Evolutionary conservation across 1,140 invertebrate genomes (phyloP).

Genomic region (Gonatopus flavifemur): DNA sequence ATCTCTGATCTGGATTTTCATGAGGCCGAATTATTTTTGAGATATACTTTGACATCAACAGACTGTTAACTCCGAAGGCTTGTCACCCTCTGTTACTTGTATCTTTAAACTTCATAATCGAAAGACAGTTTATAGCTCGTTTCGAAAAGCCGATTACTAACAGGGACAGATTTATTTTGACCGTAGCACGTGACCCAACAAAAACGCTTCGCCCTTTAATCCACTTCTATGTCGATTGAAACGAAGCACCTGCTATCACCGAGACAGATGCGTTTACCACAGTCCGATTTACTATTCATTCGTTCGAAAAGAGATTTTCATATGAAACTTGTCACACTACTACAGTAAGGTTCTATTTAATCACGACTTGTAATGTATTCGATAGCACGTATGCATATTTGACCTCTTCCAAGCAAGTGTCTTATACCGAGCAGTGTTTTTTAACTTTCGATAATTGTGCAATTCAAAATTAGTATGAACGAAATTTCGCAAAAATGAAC

Average conservation of each 20-base stretch:
- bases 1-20: too few relatives aligned
- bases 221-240: constrained; percentile 43
- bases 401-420: too few relatives aligned
- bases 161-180: constrained; percentile 50
- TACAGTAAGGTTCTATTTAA: constrained; percentile 19
- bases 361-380: constrained; percentile 35
- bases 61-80: too few relatives aligned
- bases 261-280: constrained; percentile 33
- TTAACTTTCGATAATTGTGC: constrained; percentile 12
- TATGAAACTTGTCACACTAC: constrained; percentile 22
- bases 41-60: too few relatives aligned
- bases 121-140: constrained; percentile 8
- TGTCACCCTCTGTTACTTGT: background rate
- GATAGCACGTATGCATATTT: constrained; percentile 12
- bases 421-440: background rate
- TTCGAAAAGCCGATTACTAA: constrained; percentile 45
- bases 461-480: constrained; percentile 9
- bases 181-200: constrained; percentile 53
- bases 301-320: constrained; percentile 11
- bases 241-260: constrained; percentile 44
- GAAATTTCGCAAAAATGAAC: background rate
- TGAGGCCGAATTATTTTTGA: too few relatives aligned
- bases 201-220: constrained; percentile 47
- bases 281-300: constrained; percentile 23
- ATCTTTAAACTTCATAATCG: constrained; percentile 28